Conservation (phyloP, 2,888 invertebrate genomes). For the Agriopis aurantiaria region DNA sequence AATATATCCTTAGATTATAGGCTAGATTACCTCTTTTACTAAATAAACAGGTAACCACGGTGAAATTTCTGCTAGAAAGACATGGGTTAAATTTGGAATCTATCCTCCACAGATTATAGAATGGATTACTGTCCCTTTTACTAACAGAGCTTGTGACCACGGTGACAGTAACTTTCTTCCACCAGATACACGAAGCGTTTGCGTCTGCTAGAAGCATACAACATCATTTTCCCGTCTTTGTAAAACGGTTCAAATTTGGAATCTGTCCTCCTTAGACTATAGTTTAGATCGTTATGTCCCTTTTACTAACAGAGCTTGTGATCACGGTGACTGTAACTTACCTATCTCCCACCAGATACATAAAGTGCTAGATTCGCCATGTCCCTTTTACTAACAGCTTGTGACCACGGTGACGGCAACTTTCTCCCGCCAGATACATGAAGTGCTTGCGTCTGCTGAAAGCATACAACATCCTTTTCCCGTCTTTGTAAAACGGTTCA, state of each 20-base stretch:
- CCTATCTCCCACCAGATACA: constrained; percentile 74
- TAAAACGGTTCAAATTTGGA: not conserved
- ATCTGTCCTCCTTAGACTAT: not conserved
- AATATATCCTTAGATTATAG: too few relatives aligned
- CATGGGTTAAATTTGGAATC: too few relatives aligned
- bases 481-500: not conserved
- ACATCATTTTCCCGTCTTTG: constrained; percentile 36
- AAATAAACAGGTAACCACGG: constrained; percentile 36
- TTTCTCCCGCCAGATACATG: constrained; percentile 72
- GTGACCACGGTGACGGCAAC: constrained; percentile 57
- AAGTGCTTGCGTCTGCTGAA: constrained; percentile 68
- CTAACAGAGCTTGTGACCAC: constrained; percentile 37
- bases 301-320: constrained; percentile 32
- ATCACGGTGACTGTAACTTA: constrained; percentile 58
- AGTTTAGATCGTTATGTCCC: not conserved
- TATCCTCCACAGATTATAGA: too few relatives aligned
- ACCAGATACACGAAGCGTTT: constrained; percentile 74
- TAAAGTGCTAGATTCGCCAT: constrained; percentile 56
- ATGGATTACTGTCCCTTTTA: not conserved
- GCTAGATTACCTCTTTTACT: constrained; percentile 2
- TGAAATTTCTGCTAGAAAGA: too few relatives aligned
- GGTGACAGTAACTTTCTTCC: constrained; percentile 62
- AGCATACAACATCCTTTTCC: constrained; percentile 51
- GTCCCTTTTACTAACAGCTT: constrained; percentile 22
- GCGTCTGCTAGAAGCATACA: constrained; percentile 74